Base-by-base conservation (phyloP, 2,113 vertebrate genomes). In the Anoplopoma fimbria region DNA sequence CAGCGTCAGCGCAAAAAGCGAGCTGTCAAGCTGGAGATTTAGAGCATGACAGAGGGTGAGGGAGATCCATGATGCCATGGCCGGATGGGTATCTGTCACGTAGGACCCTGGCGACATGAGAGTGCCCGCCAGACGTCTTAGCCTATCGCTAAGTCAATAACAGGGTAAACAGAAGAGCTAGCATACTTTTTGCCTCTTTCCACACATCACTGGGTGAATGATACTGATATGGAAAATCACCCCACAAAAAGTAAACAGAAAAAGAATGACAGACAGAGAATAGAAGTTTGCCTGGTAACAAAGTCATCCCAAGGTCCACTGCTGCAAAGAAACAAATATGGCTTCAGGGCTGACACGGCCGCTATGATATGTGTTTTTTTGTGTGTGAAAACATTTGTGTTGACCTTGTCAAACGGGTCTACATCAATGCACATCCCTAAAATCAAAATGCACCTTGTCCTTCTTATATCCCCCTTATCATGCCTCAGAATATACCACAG, bases 111-210 rank as follows among this genome's bases (percentile, higher is more conserved):
- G 91, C 71, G 73, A 88, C 91, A 83, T 81, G 69, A 93, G 87
- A 88, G 92, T 85, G 91, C 95, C 94, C 87, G 89, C 93, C 90
- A 91, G 90, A 91, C 85, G 77, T 92, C 82, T 93, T 88, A 88
- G 36, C 92, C 83, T 92, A 94, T 95, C 93, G 9, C 94, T 95
- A 95, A 96, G 97, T 96, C 96, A 97, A 97, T 81, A 93, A 51
- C 77, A 21, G 69, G 64, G 88, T 83, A 92, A 95, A 91, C 87
- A 96, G 92, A 70, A 86, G 94, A 90, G 86, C 89, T 82, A 77
- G 86, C 45, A 72, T 94, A 87, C 92, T 90, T 93, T 94, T 93
- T 89, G 45, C 84, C 90, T 95, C 84, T 95, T 91, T 94, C 93
- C 93, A 94, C 85, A 94, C 91, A 89, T 89, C 70, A 76, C 80